Base-by-base conservation (phyloP, 2,113 vertebrate genomes). In the Leuciscus idus region DNA sequence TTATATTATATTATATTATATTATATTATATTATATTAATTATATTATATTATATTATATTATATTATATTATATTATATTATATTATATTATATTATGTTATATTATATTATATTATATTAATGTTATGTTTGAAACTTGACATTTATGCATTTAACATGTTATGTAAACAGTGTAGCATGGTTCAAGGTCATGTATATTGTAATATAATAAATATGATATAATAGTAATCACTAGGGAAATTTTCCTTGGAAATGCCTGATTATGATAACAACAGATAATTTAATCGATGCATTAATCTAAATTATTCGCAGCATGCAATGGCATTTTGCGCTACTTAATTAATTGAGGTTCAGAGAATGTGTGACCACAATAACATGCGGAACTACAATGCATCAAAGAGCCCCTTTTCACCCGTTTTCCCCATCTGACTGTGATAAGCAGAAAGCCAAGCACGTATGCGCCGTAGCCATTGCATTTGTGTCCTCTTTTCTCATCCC, bases 261-360 rank as follows among this genome's bases (percentile, higher is more conserved):
- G 92, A 93, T 94, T 93, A 91, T 88, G 90, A 93, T 90, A 91
- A 91, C 90, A 91, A 92, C 90, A 90, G 91, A 94, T 93, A 81
- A 92, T 92, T 92, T 93, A 93, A 93, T 91, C 91, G 88, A 74
- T 87, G 90, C 90, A 92, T 92, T 93, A 90, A 93, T 93, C 88
- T 89, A 91, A 93, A 92, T 93, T 88, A 93, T 92, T 92, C 91
- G 81, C 90, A 91, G 90, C 87, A 87, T 92, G 90, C 86, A 87
- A 89, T 89, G 91, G 90, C 91, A 91, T 84, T 91, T 92, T 85
- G 74, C 79, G 85, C 84, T 84, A 91, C 93, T 92, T 92, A 75
- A 93, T 92, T 91, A 92, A 93, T 93, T 93, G 87, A 92, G 92
- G 88, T 91, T 92, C 84, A 83, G 50, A 87, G 84, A 86, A 92